These are phyloP conservation scores for Tromatobia lineatoria DNA, from an alignment of 2,888 invertebrate species.

Conservation along the genomic window DNA sequence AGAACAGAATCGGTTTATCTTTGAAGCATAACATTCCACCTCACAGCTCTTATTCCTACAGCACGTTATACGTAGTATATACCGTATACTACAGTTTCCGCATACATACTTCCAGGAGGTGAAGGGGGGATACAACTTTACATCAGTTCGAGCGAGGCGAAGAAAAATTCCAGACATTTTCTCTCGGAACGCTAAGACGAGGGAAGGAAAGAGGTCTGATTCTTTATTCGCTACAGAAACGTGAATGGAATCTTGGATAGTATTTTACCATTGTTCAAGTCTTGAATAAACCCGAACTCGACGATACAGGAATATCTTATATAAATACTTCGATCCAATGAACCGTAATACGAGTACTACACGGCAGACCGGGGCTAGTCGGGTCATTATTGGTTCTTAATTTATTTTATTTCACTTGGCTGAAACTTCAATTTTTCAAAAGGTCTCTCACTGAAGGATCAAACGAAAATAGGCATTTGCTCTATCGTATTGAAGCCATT, in stretches of 20 bases:
- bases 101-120: neutral
- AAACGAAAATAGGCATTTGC: too few species aligned
- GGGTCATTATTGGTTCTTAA: too few species aligned
- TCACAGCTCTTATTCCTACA: constrained; percentile 27
- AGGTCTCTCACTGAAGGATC: too few species aligned
- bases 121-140: constrained; percentile 15
- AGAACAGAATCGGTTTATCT: constrained; percentile 60
- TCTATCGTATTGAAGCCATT: too few species aligned
- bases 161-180: constrained; percentile 46
- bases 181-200: constrained; percentile 2
- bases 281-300: constrained; percentile 1
- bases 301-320: constrained; percentile 30
- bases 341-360: constrained; percentile 15
- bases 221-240: constrained; percentile 37
- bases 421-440: too few species aligned
- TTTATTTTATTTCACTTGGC: too few species aligned
- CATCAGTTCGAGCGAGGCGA: constrained; percentile 19
- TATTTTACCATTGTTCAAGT: constrained; percentile 33
- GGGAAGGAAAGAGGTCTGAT: constrained; percentile 10
- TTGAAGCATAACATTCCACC: constrained; percentile 55
- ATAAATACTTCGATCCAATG: constrained; percentile 32
- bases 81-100: neutral
- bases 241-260: constrained; percentile 39
- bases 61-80: neutral
- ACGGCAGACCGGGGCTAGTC: neutral